Base-by-base conservation (phyloP, 2,113 vertebrate species). In the Corydoras maculifer region DNA sequence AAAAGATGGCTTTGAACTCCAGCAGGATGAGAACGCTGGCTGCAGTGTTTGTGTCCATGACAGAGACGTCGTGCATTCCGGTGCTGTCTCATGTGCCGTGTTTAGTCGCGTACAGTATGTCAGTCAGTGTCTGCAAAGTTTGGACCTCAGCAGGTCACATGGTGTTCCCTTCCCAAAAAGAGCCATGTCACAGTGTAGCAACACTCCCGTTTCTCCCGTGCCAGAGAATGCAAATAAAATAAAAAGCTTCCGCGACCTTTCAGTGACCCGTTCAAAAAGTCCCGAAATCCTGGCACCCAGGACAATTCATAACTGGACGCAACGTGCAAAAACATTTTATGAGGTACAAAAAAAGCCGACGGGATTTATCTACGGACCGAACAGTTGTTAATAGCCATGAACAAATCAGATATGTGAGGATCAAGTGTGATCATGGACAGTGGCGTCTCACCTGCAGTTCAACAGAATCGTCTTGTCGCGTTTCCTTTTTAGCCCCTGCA, bases 1-100 rank as follows among this genome's bases (percentile, higher is more conserved):
- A 25, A 25, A 25, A 25, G 18, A 25, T 25, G 18, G 18, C 51
- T 12, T 14, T 53, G 11, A 10, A 10, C 51, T 53, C 3, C 10
- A 53, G 13, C 51, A 53, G 51, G 13, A 12, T 0, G 9, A 10
- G 14, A n/a, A n/a, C 13, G 12, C 14, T 1, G 54, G 5, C 54
- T 57, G 54, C 6, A 2, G 0, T 62, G 30, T 31, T 32, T 15
- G 3, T 62, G 29, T 15, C 1, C 12, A 32, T 32, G 29, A 10
- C 32, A n/a, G 54, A n/a, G 14, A 57, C 6, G 54, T n/a, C 13
- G 14, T 3, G 14, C 13, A 57, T 43, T 4, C 32, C 13, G 32
- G 29, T 60, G 11, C 9, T 14, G 18, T 69, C 65, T 69, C 35
- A 60, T 53, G 63, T 77, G 58, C 66, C 67, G 62, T 53, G 71